phyloP scores from a whole-genome alignment of 2,113 vertebrate species.

The Progne subis region DNA sequence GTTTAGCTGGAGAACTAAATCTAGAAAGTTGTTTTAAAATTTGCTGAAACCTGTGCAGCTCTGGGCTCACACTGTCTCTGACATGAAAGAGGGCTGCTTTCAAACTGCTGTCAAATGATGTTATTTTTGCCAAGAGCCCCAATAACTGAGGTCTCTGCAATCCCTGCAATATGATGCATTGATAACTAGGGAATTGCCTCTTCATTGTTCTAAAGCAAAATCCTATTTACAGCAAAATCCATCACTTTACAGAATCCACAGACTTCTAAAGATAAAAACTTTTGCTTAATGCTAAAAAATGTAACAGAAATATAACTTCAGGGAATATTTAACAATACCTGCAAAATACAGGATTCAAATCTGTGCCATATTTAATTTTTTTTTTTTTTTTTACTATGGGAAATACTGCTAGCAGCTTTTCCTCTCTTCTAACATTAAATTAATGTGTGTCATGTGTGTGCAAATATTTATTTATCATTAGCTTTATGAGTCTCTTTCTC shows the following conservation, averaged over 20 bases:
- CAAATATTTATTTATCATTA: conserved; percentile 48
- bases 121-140: background rate
- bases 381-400: background rate
- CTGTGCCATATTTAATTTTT: background rate
- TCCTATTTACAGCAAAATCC: background rate
- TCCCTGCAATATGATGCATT: background rate
- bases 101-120: background rate
- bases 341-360: background rate
- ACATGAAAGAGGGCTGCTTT: background rate
- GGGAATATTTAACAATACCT: background rate
- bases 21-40: background rate
- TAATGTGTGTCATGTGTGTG: background rate
- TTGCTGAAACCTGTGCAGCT: background rate
- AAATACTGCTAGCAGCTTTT: background rate
- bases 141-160: background rate
- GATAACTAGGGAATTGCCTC: background rate
- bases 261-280: background rate
- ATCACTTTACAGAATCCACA: background rate
- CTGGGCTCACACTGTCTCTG: background rate
- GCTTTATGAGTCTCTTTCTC: background rate
- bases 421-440: background rate
- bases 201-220: background rate
- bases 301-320: background rate
- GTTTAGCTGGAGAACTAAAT: background rate
- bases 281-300: background rate